Evolutionary conservation across 2,888 invertebrate genomes (phyloP), one percentile per base, ranked within the genome.

Genomic region (Thysanoteuthis rhombus): DNA sequence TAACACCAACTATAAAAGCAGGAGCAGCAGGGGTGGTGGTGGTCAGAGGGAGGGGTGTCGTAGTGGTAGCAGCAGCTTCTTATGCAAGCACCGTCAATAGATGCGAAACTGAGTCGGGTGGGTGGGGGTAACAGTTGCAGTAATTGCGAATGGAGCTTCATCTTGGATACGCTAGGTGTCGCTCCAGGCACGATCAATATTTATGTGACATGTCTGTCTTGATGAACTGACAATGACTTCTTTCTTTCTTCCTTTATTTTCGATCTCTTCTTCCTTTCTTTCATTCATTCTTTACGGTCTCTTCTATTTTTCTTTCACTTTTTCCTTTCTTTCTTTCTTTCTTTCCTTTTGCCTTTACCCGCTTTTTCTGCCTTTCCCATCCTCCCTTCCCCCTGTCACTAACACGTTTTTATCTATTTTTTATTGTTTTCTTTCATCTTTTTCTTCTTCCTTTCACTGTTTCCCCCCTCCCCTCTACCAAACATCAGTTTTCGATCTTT

Each of bases 111-210:
- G 75, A 19, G n/a, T n/a, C n/a, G n/a, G n/a, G n/a, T n/a, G n/a
- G n/a, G n/a, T n/a, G n/a, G 75, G n/a, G 16, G 75, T 75, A 75
- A 75, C 36, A 75, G 75, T 75, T 75, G 75, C 75, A 75, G 75
- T 75, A 75, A 75, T 75, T 75, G 75, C 75, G n/a, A 75, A 75
- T 4, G 12, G n/a, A 75, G 75, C n/a, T 75, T 75, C 75, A 75
- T 75, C 75, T 75, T 75, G 75, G 75, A 75, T 75, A 75, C 75
- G 75, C 75, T 75, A 75, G 75, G n/a, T 75, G 75, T 75, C 75
- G 75, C 75, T 75, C 75, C 36, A 75, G 75, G 75, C 75, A 75
- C 75, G n/a, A 75, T 75, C 75, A 75, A 75, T 75, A 75, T 75
- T 75, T 75, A 75, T 75, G n/a, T 75, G 75, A 75, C 75, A 75